phyloP scores from a whole-genome alignment of 2,888 invertebrate genomes.

The Siphlonurus alternatus region DNA sequence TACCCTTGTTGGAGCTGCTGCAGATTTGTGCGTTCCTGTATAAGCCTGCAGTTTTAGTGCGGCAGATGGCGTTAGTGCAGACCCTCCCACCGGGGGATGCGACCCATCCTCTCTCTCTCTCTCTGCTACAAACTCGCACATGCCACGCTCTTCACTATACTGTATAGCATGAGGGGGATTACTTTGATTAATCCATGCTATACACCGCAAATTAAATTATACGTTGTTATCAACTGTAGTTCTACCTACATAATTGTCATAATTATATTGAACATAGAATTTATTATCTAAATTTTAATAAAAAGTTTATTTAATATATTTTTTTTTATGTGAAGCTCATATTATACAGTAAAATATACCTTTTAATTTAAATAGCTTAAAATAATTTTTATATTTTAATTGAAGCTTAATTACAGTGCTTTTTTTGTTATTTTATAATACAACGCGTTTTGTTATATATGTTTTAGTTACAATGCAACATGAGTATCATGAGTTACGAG shows the following conservation, averaged over 20 bases:
- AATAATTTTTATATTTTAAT: background rate
- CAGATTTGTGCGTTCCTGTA: background rate
- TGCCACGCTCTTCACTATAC: background rate
- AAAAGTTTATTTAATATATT: background rate
- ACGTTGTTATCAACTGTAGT: background rate
- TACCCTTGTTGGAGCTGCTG: too few relatives aligned
- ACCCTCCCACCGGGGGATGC: too few relatives aligned
- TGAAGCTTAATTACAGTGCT: too few relatives aligned
- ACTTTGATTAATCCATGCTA: background rate
- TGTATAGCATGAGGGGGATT: background rate
- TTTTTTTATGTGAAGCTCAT: background rate
- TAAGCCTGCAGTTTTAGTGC: background rate
- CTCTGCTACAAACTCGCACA: too few relatives aligned
- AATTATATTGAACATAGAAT: background rate
- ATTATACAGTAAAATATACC: too few relatives aligned
- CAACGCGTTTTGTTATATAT: too few relatives aligned
- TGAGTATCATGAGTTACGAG: too few relatives aligned
- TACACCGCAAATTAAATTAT: slow-evolving; percentile 2
- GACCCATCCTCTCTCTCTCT: too few relatives aligned
- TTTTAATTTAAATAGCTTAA: too few relatives aligned
- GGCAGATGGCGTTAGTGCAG: background rate
- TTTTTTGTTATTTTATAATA: too few relatives aligned
- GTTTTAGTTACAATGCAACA: too few relatives aligned
- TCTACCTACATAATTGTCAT: background rate
- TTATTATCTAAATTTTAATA: background rate